These are phyloP conservation scores for Drosophila crucigera DNA, from an alignment of 2,888 invertebrate species.

Conservation along the genomic window DNA sequence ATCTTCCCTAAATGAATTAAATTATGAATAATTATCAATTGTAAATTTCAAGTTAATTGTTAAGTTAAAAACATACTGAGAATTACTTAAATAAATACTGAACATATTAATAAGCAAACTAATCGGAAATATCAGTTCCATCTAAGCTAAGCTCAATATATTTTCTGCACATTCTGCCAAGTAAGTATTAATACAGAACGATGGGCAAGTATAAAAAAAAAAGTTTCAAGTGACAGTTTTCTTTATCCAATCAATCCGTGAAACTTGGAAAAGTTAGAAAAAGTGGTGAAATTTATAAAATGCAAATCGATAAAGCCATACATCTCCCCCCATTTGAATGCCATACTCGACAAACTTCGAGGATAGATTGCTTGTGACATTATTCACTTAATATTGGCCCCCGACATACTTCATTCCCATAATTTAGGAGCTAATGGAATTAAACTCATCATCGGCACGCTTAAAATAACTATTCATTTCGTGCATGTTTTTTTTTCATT, in stretches of 20 bases:
- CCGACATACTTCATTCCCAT: not conserved
- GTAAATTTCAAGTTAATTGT: constrained; percentile 58
- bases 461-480: not conserved
- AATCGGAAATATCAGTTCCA: constrained; percentile 1
- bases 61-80: constrained; percentile 63
- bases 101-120: constrained; percentile 66
- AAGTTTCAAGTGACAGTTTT: not conserved
- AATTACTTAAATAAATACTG: constrained; percentile 76
- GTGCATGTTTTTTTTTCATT: not conserved
- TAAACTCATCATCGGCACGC: not conserved
- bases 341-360: not conserved
- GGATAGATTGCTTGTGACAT: not conserved
- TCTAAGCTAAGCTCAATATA: not conserved
- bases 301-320: not conserved
- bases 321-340: not conserved
- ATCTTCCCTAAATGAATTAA: constrained; percentile 17
- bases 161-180: not conserved
- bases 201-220: not conserved
- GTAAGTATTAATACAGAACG: constrained; percentile 30
- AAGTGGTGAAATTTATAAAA: not conserved
- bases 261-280: not conserved
- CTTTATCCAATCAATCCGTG: not conserved
- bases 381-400: not conserved
- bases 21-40: constrained; percentile 41
- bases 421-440: not conserved